phyloP scores from a whole-genome alignment of 2,113 vertebrate species.

The Cyprinodon brontotheroides region DNA sequence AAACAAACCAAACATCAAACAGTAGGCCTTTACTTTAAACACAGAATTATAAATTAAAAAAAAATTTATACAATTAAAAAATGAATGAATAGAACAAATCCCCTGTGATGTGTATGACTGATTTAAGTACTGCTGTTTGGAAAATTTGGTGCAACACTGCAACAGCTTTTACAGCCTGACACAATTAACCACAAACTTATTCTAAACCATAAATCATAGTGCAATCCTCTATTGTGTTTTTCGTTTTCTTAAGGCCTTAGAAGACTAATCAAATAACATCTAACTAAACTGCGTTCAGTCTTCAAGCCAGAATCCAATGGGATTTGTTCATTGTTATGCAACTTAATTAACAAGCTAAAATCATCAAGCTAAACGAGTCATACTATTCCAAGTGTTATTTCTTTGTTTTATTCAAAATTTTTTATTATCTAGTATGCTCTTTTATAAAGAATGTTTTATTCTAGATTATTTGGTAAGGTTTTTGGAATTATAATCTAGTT shows the following conservation, averaged over 20 bases:
- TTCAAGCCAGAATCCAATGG: too few species aligned
- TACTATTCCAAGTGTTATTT: too few species aligned
- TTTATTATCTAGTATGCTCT: too few species aligned
- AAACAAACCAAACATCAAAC: not conserved
- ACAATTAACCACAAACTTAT: not conserved
- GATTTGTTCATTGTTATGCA: too few species aligned
- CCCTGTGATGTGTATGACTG: not conserved
- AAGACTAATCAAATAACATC: too few species aligned
- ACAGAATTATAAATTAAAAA: not conserved
- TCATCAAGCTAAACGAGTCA: too few species aligned
- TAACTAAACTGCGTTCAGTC: not conserved
- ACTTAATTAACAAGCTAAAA: too few species aligned
- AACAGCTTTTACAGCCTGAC: not conserved
- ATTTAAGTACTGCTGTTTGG: not conserved
- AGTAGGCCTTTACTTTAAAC: not conserved
- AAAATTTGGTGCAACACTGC: not conserved
- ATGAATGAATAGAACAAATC: not conserved
- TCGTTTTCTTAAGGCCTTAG: not conserved
- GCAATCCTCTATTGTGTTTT: not conserved
- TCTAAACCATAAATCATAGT: not conserved
- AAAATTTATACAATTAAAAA: not conserved
- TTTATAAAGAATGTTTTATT: too few species aligned
- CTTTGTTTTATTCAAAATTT: too few species aligned
- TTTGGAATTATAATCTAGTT: too few species aligned
- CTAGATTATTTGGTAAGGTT: too few species aligned